These are phyloP conservation scores for Sphenodon punctatus DNA, from an alignment of 2,797 vertebrate genomes.

Conservation along the genomic window DNA sequence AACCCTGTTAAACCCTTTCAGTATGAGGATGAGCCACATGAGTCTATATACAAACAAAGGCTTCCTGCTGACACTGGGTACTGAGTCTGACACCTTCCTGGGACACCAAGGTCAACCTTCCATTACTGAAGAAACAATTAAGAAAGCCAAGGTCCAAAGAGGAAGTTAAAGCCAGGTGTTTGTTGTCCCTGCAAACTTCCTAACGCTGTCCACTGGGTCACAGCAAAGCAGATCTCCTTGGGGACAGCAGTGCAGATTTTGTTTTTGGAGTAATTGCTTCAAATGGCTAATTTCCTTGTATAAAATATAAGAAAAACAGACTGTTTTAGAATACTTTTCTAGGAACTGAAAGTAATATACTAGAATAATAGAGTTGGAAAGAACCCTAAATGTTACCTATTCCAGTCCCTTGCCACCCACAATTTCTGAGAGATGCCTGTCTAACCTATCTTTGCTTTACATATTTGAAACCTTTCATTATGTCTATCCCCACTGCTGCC, in stretches of 20 bases:
- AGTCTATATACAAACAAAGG: not conserved
- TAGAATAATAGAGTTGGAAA: too few relatives aligned
- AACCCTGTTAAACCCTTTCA: fast-evolving
- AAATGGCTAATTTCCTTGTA: not conserved
- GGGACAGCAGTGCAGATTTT: not conserved
- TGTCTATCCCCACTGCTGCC: too few relatives aligned
- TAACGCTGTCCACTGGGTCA: not conserved
- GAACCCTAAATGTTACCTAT: too few relatives aligned
- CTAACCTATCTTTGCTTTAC: too few relatives aligned
- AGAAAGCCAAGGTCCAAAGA: constrained; percentile 6
- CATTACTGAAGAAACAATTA: not conserved
- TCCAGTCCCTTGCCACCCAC: too few relatives aligned
- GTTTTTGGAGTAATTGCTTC: not conserved
- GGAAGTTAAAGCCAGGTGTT: not conserved
- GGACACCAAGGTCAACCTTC: not conserved
- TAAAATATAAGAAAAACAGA: not conserved
- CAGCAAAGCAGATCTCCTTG: not conserved
- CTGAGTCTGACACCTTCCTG: not conserved
- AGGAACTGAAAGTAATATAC: not conserved
- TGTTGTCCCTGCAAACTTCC: not conserved
- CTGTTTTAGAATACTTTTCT: not conserved
- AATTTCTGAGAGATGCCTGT: too few relatives aligned
- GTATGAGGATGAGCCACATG: not conserved
- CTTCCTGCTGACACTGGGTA: not conserved
- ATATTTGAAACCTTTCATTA: too few relatives aligned